Base-by-base conservation (phyloP, 2,888 invertebrate genomes). In the Trichopria drosophilae region DNA sequence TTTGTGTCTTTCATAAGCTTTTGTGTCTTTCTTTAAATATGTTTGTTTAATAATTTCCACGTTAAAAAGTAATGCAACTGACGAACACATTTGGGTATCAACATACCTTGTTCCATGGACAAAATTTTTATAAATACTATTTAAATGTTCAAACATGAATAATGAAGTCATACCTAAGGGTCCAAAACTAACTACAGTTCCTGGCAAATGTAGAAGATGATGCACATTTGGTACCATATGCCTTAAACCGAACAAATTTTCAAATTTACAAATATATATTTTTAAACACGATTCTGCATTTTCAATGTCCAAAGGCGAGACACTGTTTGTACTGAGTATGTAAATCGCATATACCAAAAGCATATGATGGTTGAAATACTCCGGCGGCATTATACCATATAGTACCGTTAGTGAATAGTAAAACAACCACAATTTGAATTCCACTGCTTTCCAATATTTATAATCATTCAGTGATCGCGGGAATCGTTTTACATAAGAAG, bases 401-500 rank as follows among this genome's bases (percentile, higher is more conserved):
- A 61, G 29, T 32, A 60, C 28, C 13, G 55, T 54, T 13, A 58
- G 7, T 1, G 56, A 62, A 43, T 55, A 60, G 20, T 57, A 45
- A 6, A 58, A 50, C 4, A 59, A 44, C 48, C 48, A 58, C 4
- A 31, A 22, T 53, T 57, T 63, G 3, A 53, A 49, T 16, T 60
- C 61, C 9, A 40, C 39, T 1, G 53, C 58, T 47, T 62, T 61
- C 53, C 51, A 58, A 41, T 57, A 46, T 6, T 39, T 28, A 3
- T 44, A 24, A 16, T 55, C 49, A 15, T 37, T 36, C 12, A 63
- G 55, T 3, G 44, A 35, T 12, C 57, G 46, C 2, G 53, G 51
- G 24, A 52, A 16, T 51, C 57, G 24, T 15, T 52, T 46, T n/a
- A 59, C 32, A 40, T 48, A 55, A 4, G 51, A 51, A 18, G 61